Percentiles rank a stretch among this genome's conserved stretches.
Conservation (phyloP, 1,140 invertebrate genomes). For the Saccostrea cuccullata region DNA sequence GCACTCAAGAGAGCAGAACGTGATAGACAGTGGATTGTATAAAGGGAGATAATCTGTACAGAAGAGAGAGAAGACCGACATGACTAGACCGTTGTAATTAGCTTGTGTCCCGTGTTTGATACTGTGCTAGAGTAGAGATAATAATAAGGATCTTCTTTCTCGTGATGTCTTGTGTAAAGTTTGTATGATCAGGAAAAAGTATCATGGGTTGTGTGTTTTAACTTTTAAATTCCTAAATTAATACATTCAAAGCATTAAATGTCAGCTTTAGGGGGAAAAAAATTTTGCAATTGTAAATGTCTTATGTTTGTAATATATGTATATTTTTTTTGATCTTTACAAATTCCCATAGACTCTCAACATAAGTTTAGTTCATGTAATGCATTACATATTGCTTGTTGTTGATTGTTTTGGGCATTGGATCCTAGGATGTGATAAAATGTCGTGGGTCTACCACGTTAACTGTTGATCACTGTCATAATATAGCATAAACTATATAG, state of each 20-base stretch:
- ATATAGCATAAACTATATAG: not conserved
- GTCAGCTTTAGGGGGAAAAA: not conserved
- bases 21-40: not conserved
- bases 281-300: not conserved
- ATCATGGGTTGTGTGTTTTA: conserved; percentile 20
- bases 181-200: not conserved
- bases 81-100: not conserved
- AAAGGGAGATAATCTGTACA: not conserved
- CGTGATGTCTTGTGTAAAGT: not conserved
- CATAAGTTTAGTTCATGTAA: not conserved
- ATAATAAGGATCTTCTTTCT: not conserved
- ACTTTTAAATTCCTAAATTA: conserved; percentile 3
- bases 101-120: not conserved
- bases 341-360: not conserved
- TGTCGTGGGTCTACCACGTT: not conserved
- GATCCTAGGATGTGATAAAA: conserved; percentile 19
- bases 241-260: not conserved
- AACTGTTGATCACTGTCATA: not conserved
- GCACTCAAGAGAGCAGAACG: not conserved
- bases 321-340: not conserved
- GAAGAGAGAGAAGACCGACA: not conserved
- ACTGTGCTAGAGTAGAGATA: not conserved
- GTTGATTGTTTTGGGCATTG: conserved; percentile 23
- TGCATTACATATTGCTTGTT: not conserved
- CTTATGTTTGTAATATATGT: not conserved